A percentile compares a stretch with the other conserved stretches of the same genome.
Evolutionary conservation across 2,888 invertebrate genomes (phyloP).

Genomic region (Dynastes grantii): DNA sequence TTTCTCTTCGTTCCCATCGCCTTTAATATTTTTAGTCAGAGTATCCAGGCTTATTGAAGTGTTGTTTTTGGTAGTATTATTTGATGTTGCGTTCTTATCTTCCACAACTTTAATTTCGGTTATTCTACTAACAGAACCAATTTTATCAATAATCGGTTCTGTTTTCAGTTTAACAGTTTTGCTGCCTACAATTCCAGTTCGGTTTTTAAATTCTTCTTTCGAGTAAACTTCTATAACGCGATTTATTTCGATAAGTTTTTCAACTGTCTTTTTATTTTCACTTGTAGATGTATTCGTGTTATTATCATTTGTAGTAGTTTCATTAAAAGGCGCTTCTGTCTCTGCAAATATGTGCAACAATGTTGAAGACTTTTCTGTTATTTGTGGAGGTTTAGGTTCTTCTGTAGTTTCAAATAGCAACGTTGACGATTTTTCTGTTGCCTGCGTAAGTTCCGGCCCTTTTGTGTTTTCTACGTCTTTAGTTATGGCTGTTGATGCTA

Average conservation of each 20-base stretch:
- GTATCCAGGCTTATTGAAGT: not conserved
- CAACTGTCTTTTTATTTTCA: constrained; percentile 69
- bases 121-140: constrained; percentile 79
- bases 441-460: constrained; percentile 61
- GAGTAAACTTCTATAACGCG: constrained; percentile 80
- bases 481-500: not conserved
- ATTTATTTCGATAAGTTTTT: constrained; percentile 80
- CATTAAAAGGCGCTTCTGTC: constrained; percentile 59
- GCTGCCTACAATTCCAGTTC: constrained; percentile 71
- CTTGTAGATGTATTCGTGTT: constrained; percentile 65
- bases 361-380: constrained; percentile 63
- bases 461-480: constrained; percentile 59
- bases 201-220: constrained; percentile 75
- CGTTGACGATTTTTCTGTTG: constrained; percentile 63
- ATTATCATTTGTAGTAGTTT: constrained; percentile 54
- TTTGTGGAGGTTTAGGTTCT: constrained; percentile 61
- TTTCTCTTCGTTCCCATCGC: constrained; percentile 64
- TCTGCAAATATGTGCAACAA: constrained; percentile 73
- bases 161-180: constrained; percentile 74
- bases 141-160: constrained; percentile 77
- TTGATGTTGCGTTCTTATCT: constrained; percentile 62
- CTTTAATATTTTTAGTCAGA: not conserved
- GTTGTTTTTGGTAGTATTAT: constrained; percentile 22
- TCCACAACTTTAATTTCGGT: constrained; percentile 81
- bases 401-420: constrained; percentile 65